Base-by-base conservation (phyloP, 1,140 invertebrate genomes). In the Drosophila biarmipes region DNA sequence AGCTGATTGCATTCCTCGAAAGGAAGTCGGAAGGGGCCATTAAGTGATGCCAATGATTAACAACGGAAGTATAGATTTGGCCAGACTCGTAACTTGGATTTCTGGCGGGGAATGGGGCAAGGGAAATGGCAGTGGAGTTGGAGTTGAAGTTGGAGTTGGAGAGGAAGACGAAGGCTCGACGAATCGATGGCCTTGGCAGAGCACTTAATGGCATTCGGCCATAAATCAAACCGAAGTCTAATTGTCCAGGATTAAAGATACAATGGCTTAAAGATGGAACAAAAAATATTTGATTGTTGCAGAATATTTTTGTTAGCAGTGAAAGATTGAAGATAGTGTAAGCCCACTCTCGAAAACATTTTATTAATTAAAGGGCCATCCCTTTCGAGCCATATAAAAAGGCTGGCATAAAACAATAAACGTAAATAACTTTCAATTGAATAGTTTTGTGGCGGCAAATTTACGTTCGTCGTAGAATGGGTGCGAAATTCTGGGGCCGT, bases 41-140 rank as follows among this genome's bases (percentile, higher is more conserved):
- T 91, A 91, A 91, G 86, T 90, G 90, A 90, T 91, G 90, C 86
- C 90, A 91, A 91, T 91, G 90, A 91, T 91, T 91, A 91, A 91
- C 76, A 90, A 91, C 89, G 89, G 89, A 91, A 89, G 90, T 91
- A 91, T 91, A 89, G 89, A 91, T 91, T 91, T 85, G 73, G 69
- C 79, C 38, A 43, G 59, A 61, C 38, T 43, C 49, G 55, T 11
- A 19, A 45, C 38, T 42, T 14, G 19, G 10, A 17, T 12, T 7
- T 31, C 6, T n/a, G n/a, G n/a, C 27, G 5, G 7, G 14, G 27
- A 2, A 24, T 11, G 2, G 12, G 54, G 24, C 2, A 4, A 4
- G 14, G 17, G n/a, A 7, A 14, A 31, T n/a, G 24, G 37, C 3
- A 5, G 2, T 10, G 8, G 29, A 31, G 27, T 6, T 6, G 6